These are phyloP conservation scores for Hemibagrus guttatus DNA, from an alignment of 2,797 vertebrate genomes.

Conservation along the genomic window DNA sequence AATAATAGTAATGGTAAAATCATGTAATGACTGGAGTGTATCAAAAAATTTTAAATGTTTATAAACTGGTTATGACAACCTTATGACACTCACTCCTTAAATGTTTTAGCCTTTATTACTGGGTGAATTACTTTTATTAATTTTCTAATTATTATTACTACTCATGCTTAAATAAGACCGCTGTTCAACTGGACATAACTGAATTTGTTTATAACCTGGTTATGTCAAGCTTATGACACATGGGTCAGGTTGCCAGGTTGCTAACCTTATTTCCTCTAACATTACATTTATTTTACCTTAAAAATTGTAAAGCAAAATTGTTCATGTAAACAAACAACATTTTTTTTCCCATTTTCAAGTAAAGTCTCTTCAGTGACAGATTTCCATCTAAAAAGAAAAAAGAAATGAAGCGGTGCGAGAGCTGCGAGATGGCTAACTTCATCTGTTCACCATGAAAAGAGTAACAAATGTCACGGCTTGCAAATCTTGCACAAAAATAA, in stretches of 20 bases:
- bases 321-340: neutral
- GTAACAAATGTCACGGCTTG: slow-evolving; percentile 12
- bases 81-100: neutral
- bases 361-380: neutral
- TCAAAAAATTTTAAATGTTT: neutral
- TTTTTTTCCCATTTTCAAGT: neutral
- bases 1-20: neutral
- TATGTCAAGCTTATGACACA: neutral
- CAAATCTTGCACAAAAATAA: slow-evolving; percentile 10
- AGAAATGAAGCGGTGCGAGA: neutral
- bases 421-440: neutral
- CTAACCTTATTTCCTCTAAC: neutral
- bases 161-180: neutral
- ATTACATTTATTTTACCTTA: neutral
- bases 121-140: neutral
- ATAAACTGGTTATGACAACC: neutral
- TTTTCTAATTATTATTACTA: neutral
- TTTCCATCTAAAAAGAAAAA: too few relatives aligned
- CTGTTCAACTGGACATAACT: neutral
- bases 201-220: neutral
- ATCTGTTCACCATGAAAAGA: slow-evolving; percentile 4
- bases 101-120: neutral
- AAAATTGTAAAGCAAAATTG: neutral
- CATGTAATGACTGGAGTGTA: neutral
- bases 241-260: neutral